Percentiles rank a stretch among this genome's conserved stretches.
phyloP scores from a whole-genome alignment of 2,888 invertebrate genomes.

The Aspidapion aeneum region DNA sequence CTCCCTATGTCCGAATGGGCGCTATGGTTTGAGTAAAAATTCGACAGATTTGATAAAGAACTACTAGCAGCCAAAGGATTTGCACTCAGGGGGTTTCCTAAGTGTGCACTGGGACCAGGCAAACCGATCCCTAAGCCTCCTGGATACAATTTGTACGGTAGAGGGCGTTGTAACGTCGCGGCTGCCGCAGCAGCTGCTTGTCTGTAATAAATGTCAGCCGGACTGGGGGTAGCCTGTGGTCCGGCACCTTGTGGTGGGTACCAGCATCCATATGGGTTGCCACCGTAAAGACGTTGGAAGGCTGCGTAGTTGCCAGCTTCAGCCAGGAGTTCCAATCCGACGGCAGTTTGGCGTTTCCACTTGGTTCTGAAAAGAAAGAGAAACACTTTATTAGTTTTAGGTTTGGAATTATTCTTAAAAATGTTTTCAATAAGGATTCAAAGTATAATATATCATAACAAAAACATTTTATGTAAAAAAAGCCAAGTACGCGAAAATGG shows the following conservation, averaged over 20 bases:
- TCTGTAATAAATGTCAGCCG: constrained; percentile 77
- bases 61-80: constrained; percentile 67
- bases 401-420: too few relatives aligned
- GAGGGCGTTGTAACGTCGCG: constrained; percentile 78
- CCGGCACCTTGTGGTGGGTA: constrained; percentile 56
- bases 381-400: too few relatives aligned
- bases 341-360: constrained; percentile 99
- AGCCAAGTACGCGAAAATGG: too few relatives aligned
- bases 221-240: constrained; percentile 59
- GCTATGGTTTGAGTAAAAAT: constrained; percentile 56
- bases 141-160: constrained; percentile 70
- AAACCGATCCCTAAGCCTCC: constrained; percentile 60
- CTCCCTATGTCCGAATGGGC: constrained; percentile 49
- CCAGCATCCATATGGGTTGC: constrained; percentile 66
- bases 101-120: constrained; percentile 65
- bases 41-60: constrained; percentile 55
- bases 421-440: too few relatives aligned
- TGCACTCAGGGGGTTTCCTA: constrained; percentile 32
- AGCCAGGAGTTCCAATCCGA: constrained; percentile 92
- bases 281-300: constrained; percentile 91
- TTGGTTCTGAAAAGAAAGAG: constrained; percentile 75
- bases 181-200: constrained; percentile 75
- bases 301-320: constrained; percentile 98
- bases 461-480: too few relatives aligned
- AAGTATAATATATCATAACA: too few relatives aligned